These are phyloP conservation scores for Phyllotreta cruciferae DNA, from an alignment of 2,888 invertebrate species.

Conservation along the genomic window DNA sequence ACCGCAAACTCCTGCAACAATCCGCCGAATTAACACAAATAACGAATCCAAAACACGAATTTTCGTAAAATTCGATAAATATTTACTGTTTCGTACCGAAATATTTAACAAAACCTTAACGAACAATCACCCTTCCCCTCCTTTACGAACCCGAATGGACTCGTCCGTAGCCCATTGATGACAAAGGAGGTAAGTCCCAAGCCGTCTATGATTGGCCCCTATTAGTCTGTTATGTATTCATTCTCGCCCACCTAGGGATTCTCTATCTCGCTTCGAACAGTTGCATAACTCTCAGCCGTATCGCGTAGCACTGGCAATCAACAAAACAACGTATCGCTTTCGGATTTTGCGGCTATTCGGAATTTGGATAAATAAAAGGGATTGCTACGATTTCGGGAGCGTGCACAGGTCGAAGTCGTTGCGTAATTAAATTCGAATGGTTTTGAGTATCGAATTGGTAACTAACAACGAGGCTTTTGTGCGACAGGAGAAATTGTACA, in stretches of 20 bases:
- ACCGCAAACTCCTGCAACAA: background rate
- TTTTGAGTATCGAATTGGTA: too few species aligned
- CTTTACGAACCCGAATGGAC: slow-evolving; percentile 63
- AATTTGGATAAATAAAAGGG: slow-evolving; percentile 8
- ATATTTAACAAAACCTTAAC: too few species aligned
- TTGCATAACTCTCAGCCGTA: slow-evolving; percentile 50
- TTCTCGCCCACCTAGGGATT: slow-evolving; percentile 51
- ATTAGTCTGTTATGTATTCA: slow-evolving; percentile 56
- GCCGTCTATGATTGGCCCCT: slow-evolving; percentile 68
- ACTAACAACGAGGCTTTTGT: too few species aligned
- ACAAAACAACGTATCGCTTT: slow-evolving; percentile 31
- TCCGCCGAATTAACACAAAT: too few species aligned
- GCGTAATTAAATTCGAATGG: too few species aligned
- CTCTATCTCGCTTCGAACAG: slow-evolving; percentile 50
- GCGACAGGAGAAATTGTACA: too few species aligned
- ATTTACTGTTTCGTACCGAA: too few species aligned
- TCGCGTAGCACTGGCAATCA: slow-evolving; percentile 35
- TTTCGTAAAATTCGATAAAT: background rate
- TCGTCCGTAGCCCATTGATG: slow-evolving; percentile 74
- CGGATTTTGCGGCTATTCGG: slow-evolving; percentile 30
- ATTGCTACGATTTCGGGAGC: too few species aligned
- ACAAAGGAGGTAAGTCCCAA: slow-evolving; percentile 65
- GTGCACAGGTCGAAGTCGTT: background rate
- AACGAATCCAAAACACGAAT: background rate
- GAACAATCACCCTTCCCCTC: slow-evolving; percentile 36